These are phyloP conservation scores for Geodia barretti DNA, from an alignment of 37 sponge, comb jelly and placozoan genomes.

Conservation along the genomic window DNA sequence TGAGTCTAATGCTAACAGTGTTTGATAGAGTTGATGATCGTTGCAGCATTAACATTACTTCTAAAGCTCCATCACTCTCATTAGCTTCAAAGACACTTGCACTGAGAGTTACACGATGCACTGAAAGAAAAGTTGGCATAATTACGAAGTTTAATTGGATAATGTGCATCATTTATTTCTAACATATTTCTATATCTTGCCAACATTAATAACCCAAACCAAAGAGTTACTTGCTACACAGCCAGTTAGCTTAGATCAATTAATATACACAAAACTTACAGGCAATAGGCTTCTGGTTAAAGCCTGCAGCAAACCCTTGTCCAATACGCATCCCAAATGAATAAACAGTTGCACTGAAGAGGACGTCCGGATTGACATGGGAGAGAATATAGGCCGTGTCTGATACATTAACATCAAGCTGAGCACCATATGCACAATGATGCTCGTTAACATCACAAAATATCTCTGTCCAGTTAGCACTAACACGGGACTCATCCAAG, in stretches of 20 bases:
- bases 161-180: no score
- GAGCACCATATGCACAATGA: no score
- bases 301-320: conserved; percentile 49
- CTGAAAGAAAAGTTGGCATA: no score
- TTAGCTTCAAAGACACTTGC: not conserved
- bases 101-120: not conserved
- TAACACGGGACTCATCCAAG: not conserved
- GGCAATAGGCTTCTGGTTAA: conserved; percentile 40
- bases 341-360: conserved; percentile 27
- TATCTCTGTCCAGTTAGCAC: not conserved
- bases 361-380: conserved; percentile 9
- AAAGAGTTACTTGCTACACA: no score
- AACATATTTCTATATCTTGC: no score
- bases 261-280: not conserved
- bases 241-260: no score
- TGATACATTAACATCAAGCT: not conserved
- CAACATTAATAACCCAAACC: no score
- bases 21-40: not conserved
- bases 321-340: conserved; percentile 14
- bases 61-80: not conserved
- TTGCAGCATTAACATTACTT: not conserved
- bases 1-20: not conserved
- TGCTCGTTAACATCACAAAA: conserved; percentile 13
- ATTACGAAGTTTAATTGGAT: no score
- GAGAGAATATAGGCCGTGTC: not conserved